phyloP scores from a whole-genome alignment of 1,140 invertebrate genomes.

The Drosophila oshimai region DNA sequence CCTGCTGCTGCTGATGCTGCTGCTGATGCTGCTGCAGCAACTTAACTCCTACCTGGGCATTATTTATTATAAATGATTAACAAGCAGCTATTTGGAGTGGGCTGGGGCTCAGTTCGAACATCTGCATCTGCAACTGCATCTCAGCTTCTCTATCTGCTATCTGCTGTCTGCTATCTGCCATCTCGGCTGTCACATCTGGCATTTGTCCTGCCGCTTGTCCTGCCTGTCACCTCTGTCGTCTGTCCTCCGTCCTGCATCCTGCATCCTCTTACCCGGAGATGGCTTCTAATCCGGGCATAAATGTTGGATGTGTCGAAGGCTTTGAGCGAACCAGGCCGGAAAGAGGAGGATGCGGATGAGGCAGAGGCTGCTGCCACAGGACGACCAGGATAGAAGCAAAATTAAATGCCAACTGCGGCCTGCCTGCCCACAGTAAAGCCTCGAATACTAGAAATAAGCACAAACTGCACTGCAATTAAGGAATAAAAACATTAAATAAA shows the following conservation, averaged over 20 bases:
- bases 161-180: neutral
- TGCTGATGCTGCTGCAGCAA: conserved; percentile 34
- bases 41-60: conserved; percentile 67
- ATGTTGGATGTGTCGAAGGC: conserved; percentile 66
- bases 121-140: neutral
- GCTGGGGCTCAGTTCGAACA: conserved; percentile 7
- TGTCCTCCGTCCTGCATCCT: neutral
- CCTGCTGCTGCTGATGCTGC: conserved; percentile 7
- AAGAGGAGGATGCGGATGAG: neutral
- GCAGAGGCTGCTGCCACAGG: conserved; percentile 17
- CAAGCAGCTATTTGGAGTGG: conserved; percentile 58
- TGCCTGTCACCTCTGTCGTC: conserved; percentile 12
- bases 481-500: neutral
- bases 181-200: conserved; percentile 29
- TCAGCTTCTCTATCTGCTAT: neutral
- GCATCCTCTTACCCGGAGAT: neutral
- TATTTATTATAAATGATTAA: conserved; percentile 80
- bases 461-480: neutral
- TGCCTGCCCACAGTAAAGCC: conserved; percentile 11
- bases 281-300: conserved; percentile 55
- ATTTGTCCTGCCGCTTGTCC: conserved; percentile 31
- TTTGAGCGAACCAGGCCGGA: conserved; percentile 33
- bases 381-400: conserved; percentile 13
- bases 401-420: conserved; percentile 41
- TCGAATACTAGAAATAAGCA: neutral